phyloP scores from a whole-genome alignment of 2,888 invertebrate genomes.

The Graphium colonna region DNA sequence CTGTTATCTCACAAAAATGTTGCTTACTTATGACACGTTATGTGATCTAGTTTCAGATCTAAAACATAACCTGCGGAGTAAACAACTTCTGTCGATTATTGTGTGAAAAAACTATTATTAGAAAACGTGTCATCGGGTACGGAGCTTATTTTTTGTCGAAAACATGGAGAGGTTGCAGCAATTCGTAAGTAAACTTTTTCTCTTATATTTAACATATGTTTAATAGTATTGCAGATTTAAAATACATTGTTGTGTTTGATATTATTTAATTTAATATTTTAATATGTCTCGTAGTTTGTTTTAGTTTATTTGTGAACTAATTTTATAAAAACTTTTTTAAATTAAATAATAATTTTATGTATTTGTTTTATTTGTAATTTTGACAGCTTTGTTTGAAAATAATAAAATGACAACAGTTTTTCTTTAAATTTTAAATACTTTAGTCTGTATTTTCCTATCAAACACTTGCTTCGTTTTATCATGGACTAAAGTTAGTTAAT shows the following conservation, averaged over 20 bases:
- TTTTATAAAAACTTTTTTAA: too few species aligned
- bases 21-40: conserved; percentile 50
- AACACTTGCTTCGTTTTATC: too few species aligned
- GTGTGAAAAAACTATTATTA: conserved; percentile 31
- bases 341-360: too few species aligned
- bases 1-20: conserved; percentile 47
- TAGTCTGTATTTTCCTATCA: too few species aligned
- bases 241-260: conserved; percentile 13
- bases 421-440: too few species aligned
- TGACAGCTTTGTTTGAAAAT: too few species aligned
- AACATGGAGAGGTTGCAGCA: conserved; percentile 40
- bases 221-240: conserved; percentile 17
- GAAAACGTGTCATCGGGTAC: conserved; percentile 14
- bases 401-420: too few species aligned
- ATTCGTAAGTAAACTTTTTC: conserved; percentile 46
- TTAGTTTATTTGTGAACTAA: too few species aligned
- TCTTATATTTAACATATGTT: too few species aligned
- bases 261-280: conserved; percentile 7
- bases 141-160: conserved; percentile 15
- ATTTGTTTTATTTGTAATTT: too few species aligned
- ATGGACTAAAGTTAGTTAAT: too few species aligned
- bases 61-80: conserved; percentile 54
- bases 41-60: conserved; percentile 68
- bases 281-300: not conserved
- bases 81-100: conserved; percentile 41